Evolutionary conservation across 53 echinoderm and acorn worm species (phyloP).

Genomic region (Actinopyga echinites): DNA sequence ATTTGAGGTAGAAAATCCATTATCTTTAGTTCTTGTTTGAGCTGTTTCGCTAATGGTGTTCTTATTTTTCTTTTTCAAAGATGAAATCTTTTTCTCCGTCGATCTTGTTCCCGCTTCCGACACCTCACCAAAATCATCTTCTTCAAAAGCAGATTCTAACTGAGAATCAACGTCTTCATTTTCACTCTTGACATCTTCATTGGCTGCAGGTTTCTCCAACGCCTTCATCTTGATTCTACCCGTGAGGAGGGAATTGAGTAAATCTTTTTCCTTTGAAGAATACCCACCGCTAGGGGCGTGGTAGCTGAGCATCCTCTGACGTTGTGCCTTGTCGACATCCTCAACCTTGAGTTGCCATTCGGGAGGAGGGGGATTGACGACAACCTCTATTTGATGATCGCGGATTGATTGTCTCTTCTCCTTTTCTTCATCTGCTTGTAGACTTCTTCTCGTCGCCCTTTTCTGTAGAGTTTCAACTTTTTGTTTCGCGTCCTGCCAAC

Average conservation of each 20-base stretch:
- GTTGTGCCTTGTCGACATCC: conserved; percentile 39
- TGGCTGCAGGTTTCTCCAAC: neutral
- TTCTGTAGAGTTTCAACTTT: neutral
- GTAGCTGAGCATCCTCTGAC: neutral
- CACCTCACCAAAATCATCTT: neutral
- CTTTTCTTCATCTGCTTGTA: neutral
- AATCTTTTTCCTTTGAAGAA: conserved; percentile 23
- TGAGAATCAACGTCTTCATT: neutral
- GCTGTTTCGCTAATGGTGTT: too few relatives aligned
- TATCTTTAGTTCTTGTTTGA: too few relatives aligned
- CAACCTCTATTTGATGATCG: conserved; percentile 54
- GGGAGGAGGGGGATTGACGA: conserved; percentile 70
- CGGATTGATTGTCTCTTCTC: conserved; percentile 3
- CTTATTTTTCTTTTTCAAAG: too few relatives aligned
- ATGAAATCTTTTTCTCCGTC: neutral
- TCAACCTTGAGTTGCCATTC: conserved; percentile 62
- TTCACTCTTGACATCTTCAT: neutral
- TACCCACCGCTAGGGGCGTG: conserved; percentile 29
- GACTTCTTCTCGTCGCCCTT: neutral
- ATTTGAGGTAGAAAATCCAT: too few relatives aligned
- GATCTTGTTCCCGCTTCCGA: neutral
- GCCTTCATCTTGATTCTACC: conserved; percentile 22
- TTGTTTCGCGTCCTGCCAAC: conserved; percentile 11
- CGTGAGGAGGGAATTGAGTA: conserved; percentile 10
- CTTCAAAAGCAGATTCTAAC: neutral